Evolutionary conservation across 2,113 vertebrate genomes (phyloP).

Genomic region (Halcyon malimbica): DNA sequence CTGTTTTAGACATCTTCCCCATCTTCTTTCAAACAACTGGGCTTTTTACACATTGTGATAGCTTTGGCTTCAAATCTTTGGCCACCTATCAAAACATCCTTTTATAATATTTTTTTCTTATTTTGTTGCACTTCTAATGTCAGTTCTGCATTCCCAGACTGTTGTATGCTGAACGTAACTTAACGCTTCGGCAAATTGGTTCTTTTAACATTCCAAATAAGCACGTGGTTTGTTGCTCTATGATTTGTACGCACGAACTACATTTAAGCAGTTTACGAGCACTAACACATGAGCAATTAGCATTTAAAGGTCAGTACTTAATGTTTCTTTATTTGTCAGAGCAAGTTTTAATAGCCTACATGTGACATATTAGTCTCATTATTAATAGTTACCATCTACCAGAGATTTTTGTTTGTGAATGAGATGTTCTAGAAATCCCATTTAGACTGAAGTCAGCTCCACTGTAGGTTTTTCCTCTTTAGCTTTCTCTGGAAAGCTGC

Average conservation of each 20-base stretch:
- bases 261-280: not conserved
- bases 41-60: not conserved
- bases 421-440: not conserved
- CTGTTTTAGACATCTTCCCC: not conserved
- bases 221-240: not conserved
- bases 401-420: not conserved
- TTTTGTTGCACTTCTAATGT: not conserved
- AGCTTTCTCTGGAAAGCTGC: not conserved
- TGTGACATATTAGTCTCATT: not conserved
- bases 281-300: not conserved
- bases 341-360: not conserved
- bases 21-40: not conserved
- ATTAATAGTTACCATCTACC: not conserved
- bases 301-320: slow-evolving; percentile 13
- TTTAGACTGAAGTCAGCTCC: not conserved
- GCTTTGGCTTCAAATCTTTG: not conserved
- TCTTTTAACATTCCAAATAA: not conserved
- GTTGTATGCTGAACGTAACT: not conserved
- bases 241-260: not conserved
- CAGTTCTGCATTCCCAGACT: not conserved
- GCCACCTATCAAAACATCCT: not conserved
- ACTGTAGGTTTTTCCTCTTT: not conserved
- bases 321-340: not conserved
- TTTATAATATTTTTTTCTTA: not conserved
- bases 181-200: not conserved